These are phyloP conservation scores for Antheraea mylitta DNA, from an alignment of 1,140 invertebrate genomes.

Conservation along the genomic window DNA sequence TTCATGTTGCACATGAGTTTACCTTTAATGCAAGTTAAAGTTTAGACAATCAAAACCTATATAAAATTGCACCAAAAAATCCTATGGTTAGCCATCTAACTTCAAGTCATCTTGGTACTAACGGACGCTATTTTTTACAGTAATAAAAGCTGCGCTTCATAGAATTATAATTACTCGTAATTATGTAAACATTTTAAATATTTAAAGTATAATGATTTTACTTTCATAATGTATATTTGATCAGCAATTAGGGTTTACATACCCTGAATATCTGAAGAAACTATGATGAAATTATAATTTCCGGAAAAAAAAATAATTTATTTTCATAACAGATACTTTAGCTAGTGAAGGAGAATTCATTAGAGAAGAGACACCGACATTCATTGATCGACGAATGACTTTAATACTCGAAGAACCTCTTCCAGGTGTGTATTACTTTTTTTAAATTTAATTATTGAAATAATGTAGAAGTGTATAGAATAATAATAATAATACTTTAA, in stretches of 20 bases:
- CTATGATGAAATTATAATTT: not conserved
- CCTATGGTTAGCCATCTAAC: not conserved
- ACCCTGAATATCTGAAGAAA: not conserved
- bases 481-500: not conserved
- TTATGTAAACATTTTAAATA: too few species aligned
- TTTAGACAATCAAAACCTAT: too few species aligned
- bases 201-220: too few species aligned
- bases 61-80: not conserved
- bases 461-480: not conserved
- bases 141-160: not conserved
- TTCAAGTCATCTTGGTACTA: not conserved
- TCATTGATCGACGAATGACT: constrained; percentile 59
- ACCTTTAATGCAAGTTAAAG: too few species aligned
- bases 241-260: not conserved
- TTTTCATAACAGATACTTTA: constrained; percentile 52
- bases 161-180: too few species aligned
- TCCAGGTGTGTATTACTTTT: constrained; percentile 26
- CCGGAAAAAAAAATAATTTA: constrained; percentile 7
- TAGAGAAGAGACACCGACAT: constrained; percentile 49
- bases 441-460: too few species aligned
- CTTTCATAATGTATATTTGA: not conserved
- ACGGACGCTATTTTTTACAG: not conserved
- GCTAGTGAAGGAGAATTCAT: constrained; percentile 37
- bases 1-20: too few species aligned
- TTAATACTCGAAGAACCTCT: constrained; percentile 43